Conservation (phyloP, 2,113 vertebrate genomes). For the Callopanchax toddi region DNA sequence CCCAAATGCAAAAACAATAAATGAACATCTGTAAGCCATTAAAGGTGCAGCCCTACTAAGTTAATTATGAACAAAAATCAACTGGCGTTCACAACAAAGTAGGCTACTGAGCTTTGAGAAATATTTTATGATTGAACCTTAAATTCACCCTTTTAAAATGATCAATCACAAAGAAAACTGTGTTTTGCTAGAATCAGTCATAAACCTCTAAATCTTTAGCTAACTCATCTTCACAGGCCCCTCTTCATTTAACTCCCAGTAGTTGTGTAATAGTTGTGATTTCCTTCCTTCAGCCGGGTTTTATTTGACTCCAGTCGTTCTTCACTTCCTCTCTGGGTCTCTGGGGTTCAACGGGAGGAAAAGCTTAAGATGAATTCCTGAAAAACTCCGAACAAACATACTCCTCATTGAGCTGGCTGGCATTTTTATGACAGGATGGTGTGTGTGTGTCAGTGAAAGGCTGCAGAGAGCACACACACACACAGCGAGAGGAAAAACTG, state of each 20-base stretch:
- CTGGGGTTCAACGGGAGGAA: slow-evolving; percentile 41
- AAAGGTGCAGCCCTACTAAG: no score
- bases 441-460: slow-evolving; percentile 55
- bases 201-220: no score
- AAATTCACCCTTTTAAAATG: no score
- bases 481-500: slow-evolving; percentile 18
- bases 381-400: slow-evolving; percentile 49
- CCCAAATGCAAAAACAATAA: no score
- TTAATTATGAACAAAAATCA: no score
- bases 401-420: slow-evolving; percentile 50
- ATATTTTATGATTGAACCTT: no score
- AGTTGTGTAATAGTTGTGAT: slow-evolving; percentile 3
- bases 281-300: slow-evolving; percentile 4
- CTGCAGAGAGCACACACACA: slow-evolving; percentile 25
- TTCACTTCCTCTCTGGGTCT: slow-evolving; percentile 50
- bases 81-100: no score
- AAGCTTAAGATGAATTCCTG: slow-evolving; percentile 45
- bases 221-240: not conserved
- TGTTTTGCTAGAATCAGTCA: no score
- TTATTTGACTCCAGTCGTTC: slow-evolving; percentile 42
- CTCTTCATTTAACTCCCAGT: not conserved
- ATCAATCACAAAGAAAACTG: no score
- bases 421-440: slow-evolving; percentile 69
- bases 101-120: no score
- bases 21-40: no score